Evolutionary conservation across 2,113 vertebrate species (phyloP).

Genomic region (Nesoenas mayeri): DNA sequence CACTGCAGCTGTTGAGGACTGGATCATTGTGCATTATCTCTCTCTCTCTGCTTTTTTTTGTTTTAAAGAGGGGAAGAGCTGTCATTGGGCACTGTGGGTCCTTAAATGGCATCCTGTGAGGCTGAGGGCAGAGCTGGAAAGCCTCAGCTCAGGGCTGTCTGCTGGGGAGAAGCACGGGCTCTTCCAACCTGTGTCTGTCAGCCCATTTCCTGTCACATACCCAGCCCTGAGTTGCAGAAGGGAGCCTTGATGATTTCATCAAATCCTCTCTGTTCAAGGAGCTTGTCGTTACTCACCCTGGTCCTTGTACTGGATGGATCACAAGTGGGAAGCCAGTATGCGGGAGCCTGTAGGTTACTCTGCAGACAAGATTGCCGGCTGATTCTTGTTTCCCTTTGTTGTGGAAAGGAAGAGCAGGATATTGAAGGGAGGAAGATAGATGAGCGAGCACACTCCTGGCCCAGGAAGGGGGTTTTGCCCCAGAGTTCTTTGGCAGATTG

Average conservation of each 20-base stretch:
- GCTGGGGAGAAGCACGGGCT: not conserved
- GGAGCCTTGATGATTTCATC: not conserved
- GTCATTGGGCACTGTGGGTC: not conserved
- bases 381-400: not conserved
- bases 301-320: not conserved
- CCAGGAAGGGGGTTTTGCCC: not conserved
- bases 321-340: not conserved
- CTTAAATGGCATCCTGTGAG: not conserved
- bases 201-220: not conserved
- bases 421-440: not conserved
- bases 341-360: not conserved
- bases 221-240: not conserved
- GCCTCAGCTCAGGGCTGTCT: not conserved
- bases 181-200: not conserved
- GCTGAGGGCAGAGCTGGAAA: not conserved
- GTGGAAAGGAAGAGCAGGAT: not conserved
- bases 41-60: not conserved
- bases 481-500: not conserved
- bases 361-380: not conserved
- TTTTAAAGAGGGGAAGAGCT: not conserved
- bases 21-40: not conserved
- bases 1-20: not conserved
- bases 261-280: not conserved
- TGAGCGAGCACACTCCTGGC: not conserved
- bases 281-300: not conserved